Evolutionary conservation across 2,888 invertebrate genomes (phyloP), one percentile per base, ranked within the genome.

Genomic region (Leptogaster cylindrica): DNA sequence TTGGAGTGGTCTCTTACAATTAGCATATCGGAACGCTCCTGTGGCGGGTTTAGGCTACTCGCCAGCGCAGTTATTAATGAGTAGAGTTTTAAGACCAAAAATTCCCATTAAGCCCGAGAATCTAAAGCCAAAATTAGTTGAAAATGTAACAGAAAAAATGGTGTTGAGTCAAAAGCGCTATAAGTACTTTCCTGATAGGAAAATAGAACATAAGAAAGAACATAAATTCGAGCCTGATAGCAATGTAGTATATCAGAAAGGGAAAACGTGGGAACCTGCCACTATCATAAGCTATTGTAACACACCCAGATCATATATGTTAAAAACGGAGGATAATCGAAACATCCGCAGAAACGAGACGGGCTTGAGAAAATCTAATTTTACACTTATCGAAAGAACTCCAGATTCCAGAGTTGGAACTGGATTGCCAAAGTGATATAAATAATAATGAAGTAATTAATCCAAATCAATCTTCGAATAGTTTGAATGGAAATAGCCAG

Each of bases 271-370:
- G 4, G 50, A 50, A 50, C 50, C 50, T 1, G 50, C 50, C 10
- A 2, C 25, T 23, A 25, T 50, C 20, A 50, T 25, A 50, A 50
- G 25, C 10, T 23, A 23, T 50, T 50, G 50, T 50, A 12, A 50
- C 14, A 50, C 23, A 50, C 50, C 50, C 20, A 50, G 50, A 25
- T 50, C 50, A 50, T 50, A 25, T 25, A 25, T 23, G 25, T 20
- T 50, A 50, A 10, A 25, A 50, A 50, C 25, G 50, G 20, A 20
- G 25, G 23, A 50, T 7, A 12, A 25, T 50, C 25, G 25, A 50
- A 23, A 50, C 20, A 20, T 50, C 25, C 23, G 25, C 20, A 10
- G 20, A 48, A 48, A 48, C 23, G 36, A 3, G 3, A 36, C 12
- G 12, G 12, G 12, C 6, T 36, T 36, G 36, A 36, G 36, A 6